A percentile compares a stretch with the other conserved stretches of the same genome.
Evolutionary conservation across 2,797 vertebrate genomes (phyloP).

Genomic region (Netta rufina): DNA sequence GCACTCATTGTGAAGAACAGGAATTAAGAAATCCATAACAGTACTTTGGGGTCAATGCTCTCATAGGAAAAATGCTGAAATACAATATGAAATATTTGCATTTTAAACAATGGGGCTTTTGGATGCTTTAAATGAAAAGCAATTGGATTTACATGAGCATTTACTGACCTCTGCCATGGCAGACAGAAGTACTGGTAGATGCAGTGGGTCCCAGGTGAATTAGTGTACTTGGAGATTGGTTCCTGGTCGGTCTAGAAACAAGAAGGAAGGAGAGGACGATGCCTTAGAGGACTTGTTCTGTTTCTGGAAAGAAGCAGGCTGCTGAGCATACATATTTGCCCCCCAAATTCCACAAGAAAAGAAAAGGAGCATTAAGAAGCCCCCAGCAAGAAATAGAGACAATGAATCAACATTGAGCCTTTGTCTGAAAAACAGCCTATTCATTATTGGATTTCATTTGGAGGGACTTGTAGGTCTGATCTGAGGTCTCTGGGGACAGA

Average conservation of each 20-base stretch:
- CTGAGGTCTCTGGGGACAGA: neutral
- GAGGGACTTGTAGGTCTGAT: neutral
- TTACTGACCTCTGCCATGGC: neutral
- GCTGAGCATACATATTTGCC: neutral
- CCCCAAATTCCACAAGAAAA: neutral
- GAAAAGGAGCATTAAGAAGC: neutral
- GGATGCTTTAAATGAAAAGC: neutral
- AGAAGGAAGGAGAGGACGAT: neutral
- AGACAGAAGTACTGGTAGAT: neutral
- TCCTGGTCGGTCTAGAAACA: neutral
- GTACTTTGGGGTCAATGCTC: neutral
- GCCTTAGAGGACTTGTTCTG: neutral
- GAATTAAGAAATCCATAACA: neutral
- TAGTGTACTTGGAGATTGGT: neutral
- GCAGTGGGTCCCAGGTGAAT: accelerated
- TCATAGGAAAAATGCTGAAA: neutral
- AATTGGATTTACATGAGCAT: neutral
- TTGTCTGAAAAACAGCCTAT: neutral
- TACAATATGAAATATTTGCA: neutral
- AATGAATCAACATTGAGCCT: neutral
- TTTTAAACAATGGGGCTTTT: neutral
- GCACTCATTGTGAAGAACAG: neutral
- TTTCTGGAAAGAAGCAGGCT: neutral
- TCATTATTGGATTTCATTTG: neutral
- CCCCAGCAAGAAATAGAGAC: neutral